These are phyloP conservation scores for Philotrypesis tridentata DNA, from an alignment of 1,140 invertebrate species.

Conservation along the genomic window DNA sequence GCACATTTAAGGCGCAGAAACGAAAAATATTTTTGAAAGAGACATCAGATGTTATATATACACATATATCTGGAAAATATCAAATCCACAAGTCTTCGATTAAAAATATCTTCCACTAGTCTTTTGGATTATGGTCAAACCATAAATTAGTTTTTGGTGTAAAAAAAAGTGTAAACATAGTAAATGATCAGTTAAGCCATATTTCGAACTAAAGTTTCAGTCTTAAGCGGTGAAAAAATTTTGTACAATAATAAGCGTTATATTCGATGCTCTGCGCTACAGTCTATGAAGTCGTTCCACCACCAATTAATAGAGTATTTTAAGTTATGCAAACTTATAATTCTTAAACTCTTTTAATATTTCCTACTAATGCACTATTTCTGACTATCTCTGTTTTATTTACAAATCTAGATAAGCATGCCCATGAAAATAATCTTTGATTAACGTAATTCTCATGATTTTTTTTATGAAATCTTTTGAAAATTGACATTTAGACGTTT, in stretches of 20 bases:
- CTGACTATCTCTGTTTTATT: too few relatives aligned
- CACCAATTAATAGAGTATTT: background rate
- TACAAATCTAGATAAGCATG: too few relatives aligned
- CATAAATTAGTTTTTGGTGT: background rate
- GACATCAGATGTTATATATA: background rate
- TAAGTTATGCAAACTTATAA: too few relatives aligned
- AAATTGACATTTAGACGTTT: too few relatives aligned
- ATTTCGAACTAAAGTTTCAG: background rate
- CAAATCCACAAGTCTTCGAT: background rate
- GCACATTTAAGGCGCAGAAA: background rate
- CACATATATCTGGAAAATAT: background rate
- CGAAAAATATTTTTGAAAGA: background rate
- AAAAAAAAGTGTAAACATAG: background rate
- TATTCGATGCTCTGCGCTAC: constrained; percentile 15
- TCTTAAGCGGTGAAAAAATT: background rate
- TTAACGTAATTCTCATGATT: too few relatives aligned
- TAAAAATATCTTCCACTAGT: constrained; percentile 13
- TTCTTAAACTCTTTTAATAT: background rate
- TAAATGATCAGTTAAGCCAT: background rate
- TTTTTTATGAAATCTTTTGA: too few relatives aligned
- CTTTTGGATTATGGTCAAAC: constrained; percentile 2
- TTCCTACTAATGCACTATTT: background rate
- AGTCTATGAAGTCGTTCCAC: constrained; percentile 10
- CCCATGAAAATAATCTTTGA: too few relatives aligned
- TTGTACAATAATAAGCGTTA: background rate